Evolutionary conservation across 2,888 invertebrate genomes (phyloP).

Genomic region (Kuschelorhynchus macadamiae): DNA sequence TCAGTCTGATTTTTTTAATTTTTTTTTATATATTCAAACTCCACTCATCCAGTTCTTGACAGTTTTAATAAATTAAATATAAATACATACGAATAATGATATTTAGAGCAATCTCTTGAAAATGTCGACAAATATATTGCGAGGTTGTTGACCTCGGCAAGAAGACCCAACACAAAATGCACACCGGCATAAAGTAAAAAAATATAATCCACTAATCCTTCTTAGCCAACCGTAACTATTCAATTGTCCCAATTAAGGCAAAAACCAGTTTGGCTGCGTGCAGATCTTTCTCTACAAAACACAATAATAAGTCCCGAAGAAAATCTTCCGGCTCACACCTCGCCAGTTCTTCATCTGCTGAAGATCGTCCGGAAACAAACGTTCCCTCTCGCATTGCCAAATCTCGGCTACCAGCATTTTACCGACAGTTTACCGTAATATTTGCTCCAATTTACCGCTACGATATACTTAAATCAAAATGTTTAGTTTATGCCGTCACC

Average conservation of each 20-base stretch:
- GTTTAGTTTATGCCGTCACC: conserved; percentile 33
- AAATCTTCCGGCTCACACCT: conserved; percentile 62
- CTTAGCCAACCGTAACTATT: conserved; percentile 23
- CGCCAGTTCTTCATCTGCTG: conserved; percentile 57
- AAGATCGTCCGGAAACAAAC: conserved; percentile 40
- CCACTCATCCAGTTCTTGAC: too few relatives aligned
- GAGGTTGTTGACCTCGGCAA: too few relatives aligned
- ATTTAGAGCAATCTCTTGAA: too few relatives aligned
- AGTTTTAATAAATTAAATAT: too few relatives aligned
- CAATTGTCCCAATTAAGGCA: conserved; percentile 42
- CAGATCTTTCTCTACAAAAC: conserved; percentile 47
- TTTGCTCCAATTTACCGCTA: conserved; percentile 58
- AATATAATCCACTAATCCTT: conserved; percentile 19
- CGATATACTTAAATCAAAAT: conserved; percentile 41
- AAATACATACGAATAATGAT: too few relatives aligned
- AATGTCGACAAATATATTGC: too few relatives aligned
- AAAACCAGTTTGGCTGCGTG: conserved; percentile 55
- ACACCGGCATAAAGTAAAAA: conserved; percentile 1
- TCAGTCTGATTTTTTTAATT: too few relatives aligned
- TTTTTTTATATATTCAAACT: too few relatives aligned
- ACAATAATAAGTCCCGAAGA: conserved; percentile 62
- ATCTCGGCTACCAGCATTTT: conserved; percentile 49
- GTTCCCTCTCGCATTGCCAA: conserved; percentile 29
- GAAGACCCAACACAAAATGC: too few relatives aligned
- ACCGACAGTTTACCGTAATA: conserved; percentile 55